Conservation (phyloP, 2,888 invertebrate genomes). For the Polylopha cassiicola region DNA sequence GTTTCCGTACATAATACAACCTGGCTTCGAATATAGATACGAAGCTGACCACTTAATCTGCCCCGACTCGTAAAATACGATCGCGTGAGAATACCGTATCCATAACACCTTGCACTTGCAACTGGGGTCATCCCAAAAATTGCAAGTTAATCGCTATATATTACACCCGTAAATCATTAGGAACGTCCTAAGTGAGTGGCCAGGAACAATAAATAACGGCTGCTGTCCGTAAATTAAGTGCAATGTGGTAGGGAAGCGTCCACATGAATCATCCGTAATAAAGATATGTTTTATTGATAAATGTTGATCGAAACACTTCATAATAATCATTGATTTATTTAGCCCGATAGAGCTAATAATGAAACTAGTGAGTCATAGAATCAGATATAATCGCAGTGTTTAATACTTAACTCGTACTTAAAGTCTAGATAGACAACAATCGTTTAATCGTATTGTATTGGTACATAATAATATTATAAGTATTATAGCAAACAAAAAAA, state of each 20-base stretch:
- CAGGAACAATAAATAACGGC: slow-evolving; percentile 41
- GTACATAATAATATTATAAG: too few species aligned
- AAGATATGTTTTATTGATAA: slow-evolving; percentile 18
- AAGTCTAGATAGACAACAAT: too few species aligned
- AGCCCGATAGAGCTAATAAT: too few species aligned
- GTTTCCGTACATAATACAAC: slow-evolving; percentile 2
- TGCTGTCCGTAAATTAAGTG: slow-evolving; percentile 30
- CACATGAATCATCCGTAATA: slow-evolving; percentile 27
- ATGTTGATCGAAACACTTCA: slow-evolving; percentile 1
- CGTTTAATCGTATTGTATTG: too few species aligned
- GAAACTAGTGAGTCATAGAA: too few species aligned
- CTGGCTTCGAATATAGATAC: slow-evolving; percentile 1
- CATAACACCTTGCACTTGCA: slow-evolving; percentile 52
- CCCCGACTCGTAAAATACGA: slow-evolving; percentile 41
- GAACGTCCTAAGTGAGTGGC: slow-evolving; percentile 36
- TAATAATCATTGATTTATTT: slow-evolving; percentile 1
- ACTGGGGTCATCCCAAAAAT: slow-evolving; percentile 47
- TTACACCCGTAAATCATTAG: slow-evolving; percentile 56
- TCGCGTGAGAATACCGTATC: slow-evolving; percentile 62
- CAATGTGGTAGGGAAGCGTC: slow-evolving; percentile 33
- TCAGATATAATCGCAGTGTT: too few species aligned
- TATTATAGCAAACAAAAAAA: too few species aligned
- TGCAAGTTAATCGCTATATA: slow-evolving; percentile 67
- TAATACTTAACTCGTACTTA: too few species aligned
- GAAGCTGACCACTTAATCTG: slow-evolving; percentile 51